Percentiles rank a stretch among this genome's conserved stretches.
phyloP scores from a whole-genome alignment of 1,140 invertebrate genomes.

The Bombus consobrinus region DNA sequence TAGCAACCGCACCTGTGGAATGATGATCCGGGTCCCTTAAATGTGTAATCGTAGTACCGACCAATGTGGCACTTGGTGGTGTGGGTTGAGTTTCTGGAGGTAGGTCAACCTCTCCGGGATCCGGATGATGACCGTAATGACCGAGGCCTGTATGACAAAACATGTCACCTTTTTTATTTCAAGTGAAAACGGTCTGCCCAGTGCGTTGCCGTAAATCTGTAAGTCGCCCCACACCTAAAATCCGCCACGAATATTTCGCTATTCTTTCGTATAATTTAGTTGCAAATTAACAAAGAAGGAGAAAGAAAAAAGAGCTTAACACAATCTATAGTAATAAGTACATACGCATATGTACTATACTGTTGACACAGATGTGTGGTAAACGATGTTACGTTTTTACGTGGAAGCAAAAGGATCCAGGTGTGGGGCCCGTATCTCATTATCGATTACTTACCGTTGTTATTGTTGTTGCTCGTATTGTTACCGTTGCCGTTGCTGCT shows the following conservation, averaged over 20 bases:
- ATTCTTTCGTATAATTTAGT: not conserved
- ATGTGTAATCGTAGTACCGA: slow-evolving; percentile 82
- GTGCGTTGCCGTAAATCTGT: slow-evolving; percentile 48
- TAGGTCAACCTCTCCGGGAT: slow-evolving; percentile 82
- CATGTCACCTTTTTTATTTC: slow-evolving; percentile 82
- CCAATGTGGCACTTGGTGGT: slow-evolving; percentile 83
- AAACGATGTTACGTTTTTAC: not conserved
- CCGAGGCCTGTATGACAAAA: slow-evolving; percentile 83
- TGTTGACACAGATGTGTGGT: too few species aligned
- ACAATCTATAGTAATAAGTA: not conserved
- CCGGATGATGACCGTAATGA: slow-evolving; percentile 82
- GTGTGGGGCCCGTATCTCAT: slow-evolving; percentile 57
- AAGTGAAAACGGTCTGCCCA: slow-evolving; percentile 77
- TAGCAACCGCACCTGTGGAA: slow-evolving; percentile 73
- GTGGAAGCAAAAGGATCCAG: slow-evolving; percentile 38
- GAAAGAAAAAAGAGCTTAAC: too few species aligned
- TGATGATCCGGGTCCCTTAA: slow-evolving; percentile 80
- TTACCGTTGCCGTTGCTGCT: slow-evolving; percentile 63
- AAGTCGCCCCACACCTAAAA: slow-evolving; percentile 74
- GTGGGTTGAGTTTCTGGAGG: slow-evolving; percentile 82
- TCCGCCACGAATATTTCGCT: not conserved
- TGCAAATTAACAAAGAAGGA: not conserved
- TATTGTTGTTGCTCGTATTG: slow-evolving; percentile 70
- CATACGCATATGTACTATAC: not conserved
- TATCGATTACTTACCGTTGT: slow-evolving; percentile 66